Evolutionary conservation across 2,888 invertebrate genomes (phyloP).

Genomic region (Baccha elongata): DNA sequence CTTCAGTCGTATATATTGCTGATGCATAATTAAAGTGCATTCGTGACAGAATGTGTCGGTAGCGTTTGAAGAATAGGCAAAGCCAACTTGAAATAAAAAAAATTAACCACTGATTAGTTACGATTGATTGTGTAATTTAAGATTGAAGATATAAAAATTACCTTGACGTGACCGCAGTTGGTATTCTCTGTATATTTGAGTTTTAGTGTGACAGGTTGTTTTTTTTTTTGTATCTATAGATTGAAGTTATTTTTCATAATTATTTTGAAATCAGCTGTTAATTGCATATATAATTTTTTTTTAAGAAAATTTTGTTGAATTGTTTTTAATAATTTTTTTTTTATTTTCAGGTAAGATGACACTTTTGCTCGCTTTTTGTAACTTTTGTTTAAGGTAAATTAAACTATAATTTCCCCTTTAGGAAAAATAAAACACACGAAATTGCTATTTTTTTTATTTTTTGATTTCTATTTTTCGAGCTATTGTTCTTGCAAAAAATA

Average conservation of each 20-base stretch:
- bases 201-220: not conserved
- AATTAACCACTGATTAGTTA: conserved; percentile 54
- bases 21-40: conserved; percentile 22
- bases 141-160: conserved; percentile 48
- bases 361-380: too few species aligned
- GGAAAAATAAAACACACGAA: too few species aligned
- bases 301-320: not conserved
- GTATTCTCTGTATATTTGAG: not conserved
- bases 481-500: too few species aligned
- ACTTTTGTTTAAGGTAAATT: not conserved
- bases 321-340: not conserved
- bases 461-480: too few species aligned
- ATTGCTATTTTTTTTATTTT: too few species aligned
- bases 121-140: conserved; percentile 56
- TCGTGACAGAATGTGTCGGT: not conserved
- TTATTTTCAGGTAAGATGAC: not conserved
- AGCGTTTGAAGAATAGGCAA: conserved; percentile 20
- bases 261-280: too few species aligned
- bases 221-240: not conserved
- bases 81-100: not conserved
- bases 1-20: not conserved
- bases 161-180: conserved; percentile 47
- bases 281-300: not conserved
- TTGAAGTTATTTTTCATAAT: too few species aligned
- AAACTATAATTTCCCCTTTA: too few species aligned